These are phyloP conservation scores for Stratiomys singularior DNA, from an alignment of 2,888 invertebrate genomes.

Conservation along the genomic window DNA sequence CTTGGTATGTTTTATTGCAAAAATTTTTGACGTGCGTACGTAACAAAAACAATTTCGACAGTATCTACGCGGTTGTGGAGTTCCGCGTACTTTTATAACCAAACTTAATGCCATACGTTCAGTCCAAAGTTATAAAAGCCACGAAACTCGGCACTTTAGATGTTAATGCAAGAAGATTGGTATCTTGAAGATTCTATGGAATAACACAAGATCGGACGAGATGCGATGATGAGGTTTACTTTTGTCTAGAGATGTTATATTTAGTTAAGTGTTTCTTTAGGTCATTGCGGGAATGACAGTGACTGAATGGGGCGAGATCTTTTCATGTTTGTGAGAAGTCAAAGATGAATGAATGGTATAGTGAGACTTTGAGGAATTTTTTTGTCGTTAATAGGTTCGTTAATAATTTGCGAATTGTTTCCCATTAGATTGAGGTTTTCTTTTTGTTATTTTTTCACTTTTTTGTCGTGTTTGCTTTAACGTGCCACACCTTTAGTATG, in stretches of 20 bases:
- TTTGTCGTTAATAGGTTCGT: neutral
- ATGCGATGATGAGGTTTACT: constrained; percentile 20
- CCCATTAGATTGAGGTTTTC: neutral
- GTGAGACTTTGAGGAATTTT: neutral
- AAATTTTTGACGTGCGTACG: neutral
- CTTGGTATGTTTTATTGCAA: neutral
- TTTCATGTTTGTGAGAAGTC: neutral
- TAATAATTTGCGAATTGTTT: constrained; percentile 15
- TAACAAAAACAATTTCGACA: neutral
- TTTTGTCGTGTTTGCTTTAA: neutral
- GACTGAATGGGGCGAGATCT: neutral
- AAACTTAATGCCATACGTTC: neutral
- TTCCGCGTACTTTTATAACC: constrained; percentile 28
- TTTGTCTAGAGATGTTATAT: constrained; percentile 1
- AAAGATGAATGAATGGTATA: constrained; percentile 17
- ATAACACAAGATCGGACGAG: neutral
- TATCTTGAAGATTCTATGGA: constrained; percentile 27
- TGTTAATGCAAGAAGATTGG: constrained; percentile 30
- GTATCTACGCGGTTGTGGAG: neutral
- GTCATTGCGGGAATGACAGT: constrained; percentile 3
- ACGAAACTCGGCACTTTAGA: constrained; percentile 23
- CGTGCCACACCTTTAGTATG: constrained; percentile 14
- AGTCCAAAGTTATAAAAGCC: neutral
- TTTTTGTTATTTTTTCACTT: neutral
- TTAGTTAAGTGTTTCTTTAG: constrained; percentile 24